Base-by-base conservation (phyloP, 2,888 invertebrate genomes). In the Ligdia adustata region DNA sequence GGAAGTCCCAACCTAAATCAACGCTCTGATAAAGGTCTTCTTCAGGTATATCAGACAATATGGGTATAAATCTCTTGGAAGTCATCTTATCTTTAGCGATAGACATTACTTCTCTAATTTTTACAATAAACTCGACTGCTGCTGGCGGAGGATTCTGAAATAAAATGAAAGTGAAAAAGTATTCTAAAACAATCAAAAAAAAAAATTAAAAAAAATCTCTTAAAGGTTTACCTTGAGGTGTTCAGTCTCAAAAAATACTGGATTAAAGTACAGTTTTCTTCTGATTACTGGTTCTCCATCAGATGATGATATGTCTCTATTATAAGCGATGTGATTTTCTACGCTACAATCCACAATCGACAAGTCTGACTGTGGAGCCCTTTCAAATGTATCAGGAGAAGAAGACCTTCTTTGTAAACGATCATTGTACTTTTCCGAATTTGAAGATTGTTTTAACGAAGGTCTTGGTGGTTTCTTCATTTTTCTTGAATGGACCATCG, bases 1-100 rank as follows among this genome's bases (percentile, higher is more conserved):
- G 87, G 31, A 90, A 83, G 28, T 88, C 86, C 88, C 89, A 89
- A 0, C 86, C 81, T 5, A 91, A 70, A 49, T 92, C 92, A 6
- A 91, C 67, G 0, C 84, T 72, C 15, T 91, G 87, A 47, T 82
- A 81, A 24, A 75, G 76, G 45, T 93, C 93, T 80, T 96, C 97
- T 85, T 97, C 97, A 0, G 95, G 95, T 62, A 97, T 97, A 60
- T 94, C 94, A 2, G 93, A 91, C 6, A 97, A 83, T 42, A 93
- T 94, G 0, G 97, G 97, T 39, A 94, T 91, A 71, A 95, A 97
- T 52, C 94, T 91, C 76, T 97, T 97, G 0, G 94, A 91, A 4
- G 93, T 91, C 94, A 97, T 96, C 82, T 97, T 97, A 61, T 95
- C 95, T 75, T 96, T 97, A 3, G 97, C 97, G 32, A 97, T 93